Conservation (phyloP, 2,797 vertebrate species). For the Mus spretus region DNA sequence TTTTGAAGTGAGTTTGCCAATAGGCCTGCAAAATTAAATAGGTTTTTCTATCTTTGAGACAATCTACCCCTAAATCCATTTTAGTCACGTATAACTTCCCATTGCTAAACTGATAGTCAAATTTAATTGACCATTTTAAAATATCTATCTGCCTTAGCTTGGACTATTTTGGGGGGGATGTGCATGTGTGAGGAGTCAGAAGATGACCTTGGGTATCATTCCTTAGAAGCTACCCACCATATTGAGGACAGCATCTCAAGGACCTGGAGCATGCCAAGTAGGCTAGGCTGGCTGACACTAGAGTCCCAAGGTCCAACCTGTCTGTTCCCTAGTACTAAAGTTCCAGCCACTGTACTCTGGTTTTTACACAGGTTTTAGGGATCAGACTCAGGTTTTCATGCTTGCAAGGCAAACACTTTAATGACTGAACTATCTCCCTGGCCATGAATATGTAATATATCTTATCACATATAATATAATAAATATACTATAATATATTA, state of each 20-base stretch:
- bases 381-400: not conserved
- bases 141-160: not conserved
- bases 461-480: not conserved
- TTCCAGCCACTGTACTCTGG: no score
- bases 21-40: not conserved
- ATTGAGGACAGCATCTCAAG: not conserved
- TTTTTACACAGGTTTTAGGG: not conserved
- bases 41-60: slow-evolving; percentile 14
- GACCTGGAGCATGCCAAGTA: not conserved
- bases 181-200: not conserved
- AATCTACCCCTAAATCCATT: not conserved
- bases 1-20: slow-evolving; percentile 20
- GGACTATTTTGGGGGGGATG: not conserved
- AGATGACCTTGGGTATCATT: not conserved
- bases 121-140: slow-evolving; percentile 38
- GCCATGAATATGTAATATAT: not conserved
- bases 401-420: not conserved
- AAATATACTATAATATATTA: not conserved
- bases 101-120: not conserved
- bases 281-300: not conserved
- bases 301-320: not conserved
- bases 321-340: not conserved
- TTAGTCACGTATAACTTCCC: slow-evolving; percentile 1
- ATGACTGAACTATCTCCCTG: not conserved
- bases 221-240: not conserved